Evolutionary conservation across 1,140 invertebrate species (phyloP), one percentile per base, ranked within the genome.

Genomic region (Maconellicoccus hirsutus): DNA sequence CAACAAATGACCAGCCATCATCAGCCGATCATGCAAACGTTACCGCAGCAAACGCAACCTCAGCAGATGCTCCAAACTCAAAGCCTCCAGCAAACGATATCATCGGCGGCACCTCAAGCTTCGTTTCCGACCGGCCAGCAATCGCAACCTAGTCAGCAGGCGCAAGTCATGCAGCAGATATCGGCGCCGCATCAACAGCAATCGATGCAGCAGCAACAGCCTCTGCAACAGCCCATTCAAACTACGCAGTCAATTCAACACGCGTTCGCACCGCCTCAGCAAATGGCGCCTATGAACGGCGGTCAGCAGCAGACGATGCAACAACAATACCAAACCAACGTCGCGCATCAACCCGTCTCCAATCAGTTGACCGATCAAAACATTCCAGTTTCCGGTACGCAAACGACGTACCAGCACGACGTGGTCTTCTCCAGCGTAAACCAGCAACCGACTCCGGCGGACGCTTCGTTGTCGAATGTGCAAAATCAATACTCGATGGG

Each of bases 161-260:
- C 80, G 42, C 80, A 81, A 73, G 79, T 81, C 77, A 79, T 81
- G 73, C 80, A 80, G 69, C 81, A 80, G 71, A 71, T 70, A 72
- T 22, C 72, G 59, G 70, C 72, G 16, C 59, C 71, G 63, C 71
- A 73, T 39, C 29, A 66, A 52, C 73, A 73, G 39, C 73, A 74
- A 70, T 25, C 39, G 21, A 70, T 59, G 22, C 69, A 69, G 59
- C 39, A 42, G 39, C 39, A 42, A n/a, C 39, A 59, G 6, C 16
- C 52, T 19, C 21, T 7, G 21, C 21, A n/a, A 6, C 52, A 59
- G 16, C 21, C 52, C 6, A 22, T 59, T 8, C 52, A 29, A 59
- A 16, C 33, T 77, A 74, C 71, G 70, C 74, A 66, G 70, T 71
- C 6, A 26, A 70, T 61, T 59, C 70, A 70, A 70, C 70, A 70